A percentile compares a stretch with the other conserved stretches of the same genome.
These are phyloP conservation scores for Parthenolecanium corni DNA, from an alignment of 2,888 invertebrate species.

Conservation along the genomic window DNA sequence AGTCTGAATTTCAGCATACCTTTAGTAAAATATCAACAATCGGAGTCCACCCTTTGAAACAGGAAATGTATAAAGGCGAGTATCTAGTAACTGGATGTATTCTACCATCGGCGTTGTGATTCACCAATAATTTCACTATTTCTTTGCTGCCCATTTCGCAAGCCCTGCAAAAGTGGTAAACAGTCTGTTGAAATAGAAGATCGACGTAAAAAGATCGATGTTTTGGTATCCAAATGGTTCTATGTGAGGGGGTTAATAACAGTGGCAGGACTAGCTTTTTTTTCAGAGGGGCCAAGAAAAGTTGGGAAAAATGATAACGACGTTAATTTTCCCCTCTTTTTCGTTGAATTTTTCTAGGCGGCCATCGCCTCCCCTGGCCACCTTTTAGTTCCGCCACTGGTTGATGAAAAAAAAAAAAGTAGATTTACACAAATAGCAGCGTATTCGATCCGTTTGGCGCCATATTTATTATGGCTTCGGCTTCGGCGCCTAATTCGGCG, in stretches of 20 bases:
- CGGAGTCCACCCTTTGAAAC: conserved; percentile 53
- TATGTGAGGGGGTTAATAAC: too few species aligned
- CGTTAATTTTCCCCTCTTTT: too few species aligned
- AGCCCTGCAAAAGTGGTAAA: conserved; percentile 47
- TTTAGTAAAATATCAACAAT: conserved; percentile 44
- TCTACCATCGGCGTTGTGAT: conserved; percentile 74
- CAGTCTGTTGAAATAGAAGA: conserved; percentile 4
- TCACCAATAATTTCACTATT: conserved; percentile 64
- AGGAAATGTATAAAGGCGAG: conserved; percentile 82
- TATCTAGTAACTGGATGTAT: conserved; percentile 83
- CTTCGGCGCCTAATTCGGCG: conserved; percentile 51
- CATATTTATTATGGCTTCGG: conserved; percentile 68
- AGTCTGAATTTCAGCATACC: too few species aligned
- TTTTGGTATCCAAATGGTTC: too few species aligned
- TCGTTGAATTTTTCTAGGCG: too few species aligned
- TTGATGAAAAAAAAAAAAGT: background rate
- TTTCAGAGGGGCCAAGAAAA: too few species aligned
- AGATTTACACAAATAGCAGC: conserved; percentile 68
- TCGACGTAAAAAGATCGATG: background rate
- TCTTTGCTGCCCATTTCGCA: conserved; percentile 72
- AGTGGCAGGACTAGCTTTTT: too few species aligned
- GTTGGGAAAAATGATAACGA: conserved; percentile 9
- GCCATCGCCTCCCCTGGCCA: too few species aligned
- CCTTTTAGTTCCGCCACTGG: too few species aligned
- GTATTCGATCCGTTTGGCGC: conserved; percentile 81